Percentiles rank a stretch among this genome's conserved stretches.
Evolutionary conservation across 2,113 vertebrate species (phyloP).

Genomic region (Microcebus lehilahytsara): DNA sequence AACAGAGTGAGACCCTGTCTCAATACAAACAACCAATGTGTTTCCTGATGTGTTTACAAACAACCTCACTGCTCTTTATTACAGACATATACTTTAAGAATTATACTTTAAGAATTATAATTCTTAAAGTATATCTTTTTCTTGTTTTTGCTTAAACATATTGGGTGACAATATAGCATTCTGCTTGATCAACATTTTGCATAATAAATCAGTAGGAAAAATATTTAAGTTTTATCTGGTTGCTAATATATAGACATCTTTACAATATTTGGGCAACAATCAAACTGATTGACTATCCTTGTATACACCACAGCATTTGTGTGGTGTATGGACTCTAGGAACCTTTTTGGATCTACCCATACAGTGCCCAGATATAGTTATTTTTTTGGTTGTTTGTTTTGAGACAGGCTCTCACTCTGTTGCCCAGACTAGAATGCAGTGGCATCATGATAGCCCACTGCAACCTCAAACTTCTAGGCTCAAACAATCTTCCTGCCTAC

Average conservation of each 20-base stretch:
- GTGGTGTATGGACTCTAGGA: background rate
- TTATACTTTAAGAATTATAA: too few species aligned
- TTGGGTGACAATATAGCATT: constrained; percentile 48
- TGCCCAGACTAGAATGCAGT: too few species aligned
- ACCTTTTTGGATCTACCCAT: background rate
- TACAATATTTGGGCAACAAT: background rate
- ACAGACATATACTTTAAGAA: background rate
- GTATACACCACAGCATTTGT: background rate
- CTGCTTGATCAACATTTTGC: constrained; percentile 30
- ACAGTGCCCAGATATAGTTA: background rate
- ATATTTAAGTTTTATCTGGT: constrained; percentile 17
- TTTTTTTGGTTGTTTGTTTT: too few species aligned
- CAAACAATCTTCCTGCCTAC: too few species aligned
- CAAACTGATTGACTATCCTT: background rate
- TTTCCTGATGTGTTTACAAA: constrained; percentile 54
- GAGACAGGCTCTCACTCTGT: too few species aligned
- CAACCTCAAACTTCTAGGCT: too few species aligned
- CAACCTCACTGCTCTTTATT: constrained; percentile 2
- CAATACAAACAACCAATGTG: too few species aligned
- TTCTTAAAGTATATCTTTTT: background rate
- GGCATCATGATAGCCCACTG: too few species aligned
- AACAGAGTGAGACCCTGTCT: too few species aligned
- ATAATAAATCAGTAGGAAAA: constrained; percentile 41
- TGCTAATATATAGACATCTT: background rate
- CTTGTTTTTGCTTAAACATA: constrained; percentile 50